Base-by-base conservation (phyloP, 2,113 vertebrate genomes). In the Pseudolaguvia tuberculata region DNA sequence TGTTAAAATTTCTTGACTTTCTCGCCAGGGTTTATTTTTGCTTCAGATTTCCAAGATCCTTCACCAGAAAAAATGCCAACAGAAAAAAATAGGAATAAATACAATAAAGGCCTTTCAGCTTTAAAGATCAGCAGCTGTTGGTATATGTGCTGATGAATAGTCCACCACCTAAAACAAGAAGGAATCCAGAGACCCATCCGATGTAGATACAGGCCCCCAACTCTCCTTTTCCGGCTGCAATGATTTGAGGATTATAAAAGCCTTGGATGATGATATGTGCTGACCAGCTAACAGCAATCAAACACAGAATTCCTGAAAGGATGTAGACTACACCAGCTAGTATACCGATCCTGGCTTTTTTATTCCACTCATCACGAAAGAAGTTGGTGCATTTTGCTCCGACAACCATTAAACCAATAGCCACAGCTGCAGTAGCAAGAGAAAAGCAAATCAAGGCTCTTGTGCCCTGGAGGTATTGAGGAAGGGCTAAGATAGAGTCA, bases 191-290 rank as follows among this genome's bases (percentile, higher is more conserved):
- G 0, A 83, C 88, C 94, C 94, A 96, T 79, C 94, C 95, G 0
- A 96, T 82, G 73, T 96, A 97, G 21, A 98, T 90, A 31, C 93
- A 92, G 1, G 94, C 89, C 14, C 95, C 96, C 39, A 97, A 84
- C 79, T 97, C 94, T 5, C 94, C 90, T 76, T 87, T 91, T 51
- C 89, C 86, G 39, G 80, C 90, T 1, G 88, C 63, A 0, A 86
- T 89, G 58, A 90, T 83, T 81, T 89, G 70, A 1, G 95, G 93
- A 84, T 93, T 92, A 81, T 93, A 94, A 89, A 96, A 96, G 50
- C 91, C 93, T 74, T 85, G 92, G 89, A 97, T 89, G 25, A 93
- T 92, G 84, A 45, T 88, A 67, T 92, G 79, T 2, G 95, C 93
- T 0, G 91, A 91, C 93, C 92, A 94, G 84, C 93, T 93, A 42